These are phyloP conservation scores for Rhegmatorhina hoffmannsi DNA, from an alignment of 2,113 vertebrate species.

Conservation along the genomic window DNA sequence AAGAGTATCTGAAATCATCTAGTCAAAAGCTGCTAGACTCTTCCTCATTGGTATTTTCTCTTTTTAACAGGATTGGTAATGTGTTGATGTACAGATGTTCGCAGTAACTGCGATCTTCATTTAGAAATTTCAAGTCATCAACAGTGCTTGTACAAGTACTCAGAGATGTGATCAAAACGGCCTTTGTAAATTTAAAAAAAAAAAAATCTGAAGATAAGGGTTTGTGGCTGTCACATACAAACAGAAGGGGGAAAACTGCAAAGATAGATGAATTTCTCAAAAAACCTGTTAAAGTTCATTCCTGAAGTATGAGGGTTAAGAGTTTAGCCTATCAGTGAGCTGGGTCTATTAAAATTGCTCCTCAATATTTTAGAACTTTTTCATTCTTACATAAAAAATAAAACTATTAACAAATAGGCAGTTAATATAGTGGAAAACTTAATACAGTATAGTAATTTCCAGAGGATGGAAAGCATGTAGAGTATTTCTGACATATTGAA, in stretches of 20 bases:
- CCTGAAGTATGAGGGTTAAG: not conserved
- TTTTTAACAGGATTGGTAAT: not conserved
- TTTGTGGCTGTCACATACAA: not conserved
- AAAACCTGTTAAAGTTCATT: not conserved
- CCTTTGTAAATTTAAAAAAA: not conserved
- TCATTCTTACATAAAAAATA: not conserved
- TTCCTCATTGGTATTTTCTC: not conserved
- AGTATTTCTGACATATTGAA: not conserved
- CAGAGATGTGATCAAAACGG: not conserved
- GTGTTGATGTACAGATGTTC: not conserved
- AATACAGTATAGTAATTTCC: not conserved
- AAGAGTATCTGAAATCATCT: not conserved
- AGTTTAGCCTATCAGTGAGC: not conserved
- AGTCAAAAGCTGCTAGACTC: not conserved
- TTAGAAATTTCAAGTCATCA: not conserved
- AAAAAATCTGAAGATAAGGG: not conserved
- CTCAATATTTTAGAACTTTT: not conserved
- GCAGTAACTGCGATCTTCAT: not conserved
- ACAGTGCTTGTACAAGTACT: not conserved
- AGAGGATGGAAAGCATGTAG: rapidly evolving
- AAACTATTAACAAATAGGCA: not conserved
- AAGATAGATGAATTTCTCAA: not conserved
- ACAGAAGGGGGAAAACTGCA: not conserved
- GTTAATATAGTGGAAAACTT: not conserved
- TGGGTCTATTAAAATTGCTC: not conserved